Base-by-base conservation (phyloP, 2,888 invertebrate species). In the Drosophila cognata region DNA sequence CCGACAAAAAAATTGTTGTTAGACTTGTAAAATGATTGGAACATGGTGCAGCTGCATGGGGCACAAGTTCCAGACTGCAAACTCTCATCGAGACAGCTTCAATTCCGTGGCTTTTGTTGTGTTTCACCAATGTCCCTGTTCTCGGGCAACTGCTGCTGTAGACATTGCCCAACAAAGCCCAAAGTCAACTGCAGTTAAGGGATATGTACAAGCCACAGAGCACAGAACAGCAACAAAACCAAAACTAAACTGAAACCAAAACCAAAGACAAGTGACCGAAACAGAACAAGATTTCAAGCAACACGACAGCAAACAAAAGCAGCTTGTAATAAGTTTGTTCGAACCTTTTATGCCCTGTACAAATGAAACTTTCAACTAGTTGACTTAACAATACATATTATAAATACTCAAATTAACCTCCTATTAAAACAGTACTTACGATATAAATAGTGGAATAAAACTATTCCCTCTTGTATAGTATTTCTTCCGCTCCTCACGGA, bases 121-220 rank as follows among this genome's bases (percentile, higher is more conserved):
- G 33, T 55, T 56, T 36, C 58, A 68, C 64, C 71, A 72, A 52
- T 77, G 68, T 64, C 36, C n/a, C 48, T 36, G 59, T 52, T 36
- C 29, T 25, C 36, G 43, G 35, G 41, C 56, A 57, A 68, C 52
- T 67, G 66, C 65, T 70, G 74, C 62, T 58, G 65, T 68, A 68
- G 68, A 68, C 74, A 74, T 58, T 74, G 74, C 51, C 52, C 74
- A 58, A 43, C 70, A 56, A 68, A 70, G 53, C 58, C 77, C 59
- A 59, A 65, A 79, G 82, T 77, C 79, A 79, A 78, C 74, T 81
- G 79, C 79, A 81, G 78, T 65, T 68, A 71, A 75, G 78, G 63
- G 78, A 56, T 62, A 66, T 65, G 55, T 51, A 59, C 71, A 62
- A 60, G 71, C 82, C 79, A 52, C 82, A 78, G 64, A 69, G 59